Evolutionary conservation across 1,140 invertebrate species (phyloP).

Genomic region (Sweltsa coloradensis): DNA sequence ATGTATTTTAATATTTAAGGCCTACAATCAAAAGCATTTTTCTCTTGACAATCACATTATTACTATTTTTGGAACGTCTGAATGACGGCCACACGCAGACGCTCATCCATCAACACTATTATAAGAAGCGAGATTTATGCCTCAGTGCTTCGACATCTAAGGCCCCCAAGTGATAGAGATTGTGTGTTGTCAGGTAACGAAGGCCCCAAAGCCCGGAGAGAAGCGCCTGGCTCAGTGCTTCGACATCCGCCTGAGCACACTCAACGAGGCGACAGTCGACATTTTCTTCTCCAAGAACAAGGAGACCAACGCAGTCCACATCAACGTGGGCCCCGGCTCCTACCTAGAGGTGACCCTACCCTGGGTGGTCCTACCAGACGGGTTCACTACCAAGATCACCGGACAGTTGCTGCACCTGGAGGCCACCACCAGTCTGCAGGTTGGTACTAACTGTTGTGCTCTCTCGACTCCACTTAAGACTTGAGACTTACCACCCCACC

Average conservation of each 20-base stretch:
- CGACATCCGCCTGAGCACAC: slow-evolving; percentile 79
- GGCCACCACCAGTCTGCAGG: slow-evolving; percentile 82
- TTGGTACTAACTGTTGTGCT: too few species aligned
- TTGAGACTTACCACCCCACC: too few species aligned
- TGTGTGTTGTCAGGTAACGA: slow-evolving; percentile 41
- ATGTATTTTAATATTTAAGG: too few species aligned
- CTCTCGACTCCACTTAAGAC: too few species aligned
- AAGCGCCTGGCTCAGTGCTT: slow-evolving; percentile 79
- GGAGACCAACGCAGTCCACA: slow-evolving; percentile 91
- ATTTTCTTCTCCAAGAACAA: slow-evolving; percentile 93
- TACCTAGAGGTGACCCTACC: slow-evolving; percentile 93
- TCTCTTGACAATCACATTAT: too few species aligned
- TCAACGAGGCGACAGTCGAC: slow-evolving; percentile 87
- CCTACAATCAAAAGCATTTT: too few species aligned
- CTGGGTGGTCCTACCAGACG: slow-evolving; percentile 74
- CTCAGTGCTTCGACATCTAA: too few species aligned
- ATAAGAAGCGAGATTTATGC: too few species aligned
- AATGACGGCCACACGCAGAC: too few species aligned
- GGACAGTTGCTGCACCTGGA: slow-evolving; percentile 88
- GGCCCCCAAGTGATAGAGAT: too few species aligned
- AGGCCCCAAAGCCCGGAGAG: slow-evolving; percentile 72
- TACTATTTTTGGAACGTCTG: too few species aligned
- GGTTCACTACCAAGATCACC: slow-evolving; percentile 80
- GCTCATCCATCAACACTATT: too few species aligned
- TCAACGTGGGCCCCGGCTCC: slow-evolving; percentile 84